Conservation (phyloP, 2,113 vertebrate species). For the Oxyruncus cristatus region DNA sequence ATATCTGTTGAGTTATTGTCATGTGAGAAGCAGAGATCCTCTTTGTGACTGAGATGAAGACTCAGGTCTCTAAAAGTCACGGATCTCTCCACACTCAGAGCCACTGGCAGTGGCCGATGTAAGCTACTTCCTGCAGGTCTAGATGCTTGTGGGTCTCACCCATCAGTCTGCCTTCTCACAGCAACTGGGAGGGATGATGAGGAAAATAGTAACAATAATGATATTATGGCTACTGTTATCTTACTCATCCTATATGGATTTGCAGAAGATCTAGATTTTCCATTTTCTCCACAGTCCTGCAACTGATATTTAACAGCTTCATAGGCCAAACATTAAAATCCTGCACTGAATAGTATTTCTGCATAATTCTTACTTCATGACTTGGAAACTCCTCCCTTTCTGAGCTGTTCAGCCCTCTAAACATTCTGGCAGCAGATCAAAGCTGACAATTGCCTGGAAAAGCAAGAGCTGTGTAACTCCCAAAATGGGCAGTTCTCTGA, state of each 20-base stretch:
- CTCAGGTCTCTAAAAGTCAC: not conserved
- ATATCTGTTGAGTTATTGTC: not conserved
- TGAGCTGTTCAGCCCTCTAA: not conserved
- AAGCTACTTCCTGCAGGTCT: not conserved
- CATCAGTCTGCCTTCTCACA: not conserved
- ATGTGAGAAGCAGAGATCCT: not conserved
- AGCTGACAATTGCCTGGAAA: not conserved
- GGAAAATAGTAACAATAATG: not conserved
- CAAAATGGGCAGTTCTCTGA: not conserved
- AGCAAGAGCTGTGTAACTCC: not conserved
- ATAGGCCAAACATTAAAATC: not conserved
- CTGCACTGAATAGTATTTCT: not conserved
- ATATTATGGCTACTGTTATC: not conserved
- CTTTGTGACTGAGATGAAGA: not conserved
- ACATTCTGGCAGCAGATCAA: not conserved
- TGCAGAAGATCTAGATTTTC: not conserved
- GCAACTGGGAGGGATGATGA: not conserved
- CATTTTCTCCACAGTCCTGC: not conserved
- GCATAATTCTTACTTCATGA: not conserved
- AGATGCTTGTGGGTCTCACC: not conserved
- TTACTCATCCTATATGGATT: not conserved
- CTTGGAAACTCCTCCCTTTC: not conserved
- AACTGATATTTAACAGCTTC: not conserved
- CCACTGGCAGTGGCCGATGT: rapidly evolving
- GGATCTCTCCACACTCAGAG: not conserved